Conservation (phyloP, 2,113 vertebrate species). For the Psammodynastes pulverulentus region DNA sequence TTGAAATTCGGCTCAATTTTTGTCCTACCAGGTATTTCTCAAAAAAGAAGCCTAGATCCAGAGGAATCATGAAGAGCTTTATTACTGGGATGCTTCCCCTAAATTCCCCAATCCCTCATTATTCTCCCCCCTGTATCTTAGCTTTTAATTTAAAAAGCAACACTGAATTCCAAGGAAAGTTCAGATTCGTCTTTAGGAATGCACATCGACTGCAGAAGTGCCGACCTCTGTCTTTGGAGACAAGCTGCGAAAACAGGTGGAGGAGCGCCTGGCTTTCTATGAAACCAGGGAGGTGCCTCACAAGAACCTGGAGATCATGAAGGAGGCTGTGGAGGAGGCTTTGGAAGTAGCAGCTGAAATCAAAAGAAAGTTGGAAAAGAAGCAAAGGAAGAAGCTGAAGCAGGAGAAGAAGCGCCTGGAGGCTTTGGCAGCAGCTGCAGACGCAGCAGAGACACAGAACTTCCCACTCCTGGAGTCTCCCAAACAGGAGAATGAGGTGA, state of each 20-base stretch:
- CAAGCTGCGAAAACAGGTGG: slow-evolving; percentile 89
- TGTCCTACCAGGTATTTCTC: neutral
- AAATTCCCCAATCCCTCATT: neutral
- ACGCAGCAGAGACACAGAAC: slow-evolving; percentile 51
- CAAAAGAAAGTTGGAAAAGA: slow-evolving; percentile 82
- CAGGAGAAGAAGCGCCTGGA: slow-evolving; percentile 76
- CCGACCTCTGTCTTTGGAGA: no score
- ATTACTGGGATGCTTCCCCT: neutral
- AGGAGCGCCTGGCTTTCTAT: slow-evolving; percentile 90
- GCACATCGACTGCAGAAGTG: no score
- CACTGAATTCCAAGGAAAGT: neutral
- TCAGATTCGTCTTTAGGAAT: neutral
- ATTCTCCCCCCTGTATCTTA: neutral
- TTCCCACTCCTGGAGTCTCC: slow-evolving; percentile 9
- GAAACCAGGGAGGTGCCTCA: slow-evolving; percentile 87
- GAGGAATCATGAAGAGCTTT: neutral
- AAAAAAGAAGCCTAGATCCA: neutral
- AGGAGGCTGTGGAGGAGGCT: slow-evolving; percentile 85
- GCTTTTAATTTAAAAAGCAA: neutral
- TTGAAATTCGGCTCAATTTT: neutral
- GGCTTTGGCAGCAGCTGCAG: slow-evolving; percentile 59
- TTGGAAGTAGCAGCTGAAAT: slow-evolving; percentile 78
- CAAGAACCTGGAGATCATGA: slow-evolving; percentile 94
- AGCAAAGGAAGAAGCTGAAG: slow-evolving; percentile 85
- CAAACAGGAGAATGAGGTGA: slow-evolving; percentile 51